A percentile compares a stretch with the other conserved stretches of the same genome.
Conservation (phyloP, 2,888 invertebrate species). For the Athrips mouffetella region DNA sequence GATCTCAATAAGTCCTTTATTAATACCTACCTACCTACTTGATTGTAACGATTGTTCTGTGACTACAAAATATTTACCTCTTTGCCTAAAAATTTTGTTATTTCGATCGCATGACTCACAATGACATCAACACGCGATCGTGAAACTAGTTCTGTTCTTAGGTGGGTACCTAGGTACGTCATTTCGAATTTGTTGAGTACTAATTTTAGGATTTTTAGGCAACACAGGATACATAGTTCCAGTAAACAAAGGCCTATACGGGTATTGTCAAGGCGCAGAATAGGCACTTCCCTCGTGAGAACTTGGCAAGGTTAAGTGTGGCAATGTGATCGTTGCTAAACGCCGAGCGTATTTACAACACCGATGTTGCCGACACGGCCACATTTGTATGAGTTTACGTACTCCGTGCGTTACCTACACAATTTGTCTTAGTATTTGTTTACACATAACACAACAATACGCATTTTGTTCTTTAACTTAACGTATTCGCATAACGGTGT, state of each 20-base stretch:
- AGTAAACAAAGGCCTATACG: slow-evolving; percentile 70
- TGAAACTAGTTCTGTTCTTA: slow-evolving; percentile 11
- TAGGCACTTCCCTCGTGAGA: slow-evolving; percentile 78
- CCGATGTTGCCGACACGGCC: slow-evolving; percentile 67
- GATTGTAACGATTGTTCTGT: too few relatives aligned
- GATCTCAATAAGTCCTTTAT: too few relatives aligned
- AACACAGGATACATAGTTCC: slow-evolving; percentile 61
- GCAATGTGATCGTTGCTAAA: slow-evolving; percentile 78
- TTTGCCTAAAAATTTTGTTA: neutral
- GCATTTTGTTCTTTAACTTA: neutral
- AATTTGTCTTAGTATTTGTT: slow-evolving; percentile 21
- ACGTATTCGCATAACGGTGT: neutral
- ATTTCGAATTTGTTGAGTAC: slow-evolving; percentile 29
- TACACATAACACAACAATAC: neutral
- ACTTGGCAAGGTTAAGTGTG: slow-evolving; percentile 75
- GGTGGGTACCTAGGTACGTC: slow-evolving; percentile 37
- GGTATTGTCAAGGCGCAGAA: slow-evolving; percentile 77
- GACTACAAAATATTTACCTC: neutral
- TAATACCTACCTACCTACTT: too few relatives aligned
- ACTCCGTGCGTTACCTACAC: slow-evolving; percentile 32
- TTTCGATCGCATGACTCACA: slow-evolving; percentile 6
- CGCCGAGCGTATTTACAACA: slow-evolving; percentile 75
- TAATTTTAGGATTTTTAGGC: slow-evolving; percentile 60
- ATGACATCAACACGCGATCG: slow-evolving; percentile 3
- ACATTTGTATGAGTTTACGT: slow-evolving; percentile 49